Base-by-base conservation (phyloP, 2,888 invertebrate species). In the Drosophila niveifrons region DNA sequence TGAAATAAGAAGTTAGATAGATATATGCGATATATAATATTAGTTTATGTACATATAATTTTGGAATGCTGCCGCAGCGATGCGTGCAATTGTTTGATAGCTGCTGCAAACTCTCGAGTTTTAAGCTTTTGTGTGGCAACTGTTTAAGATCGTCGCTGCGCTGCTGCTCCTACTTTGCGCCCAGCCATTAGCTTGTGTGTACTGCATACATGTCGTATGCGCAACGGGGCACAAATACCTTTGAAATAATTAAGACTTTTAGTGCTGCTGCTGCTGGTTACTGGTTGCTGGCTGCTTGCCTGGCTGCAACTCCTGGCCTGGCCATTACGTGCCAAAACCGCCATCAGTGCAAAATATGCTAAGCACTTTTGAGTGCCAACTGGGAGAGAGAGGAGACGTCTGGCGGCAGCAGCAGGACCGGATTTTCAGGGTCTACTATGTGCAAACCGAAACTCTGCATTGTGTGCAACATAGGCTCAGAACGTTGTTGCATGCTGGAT, bases 211-310 rank as follows among this genome's bases (percentile, higher is more conserved):
- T 29, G 56, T 47, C 63, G 58, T 71, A 66, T 75, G 71, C 70
- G 61, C 75, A 77, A 57, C 31, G 56, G 51, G 51, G 31, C 66
- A 39, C 65, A 76, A 69, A 76, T 79, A 78, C 80, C 78, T 80
- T 76, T 66, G 70, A 77, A 82, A 82, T 86, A 83, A 86, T 86
- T 86, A 82, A 83, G 86, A 82, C 80, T 86, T 82, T 75, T 66
- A 66, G 80, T 75, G 72, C 61, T 36, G 46, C 47, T 31, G 58
- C 18, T 18, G 50, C 51, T 18, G 4, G 48, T 10, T 44, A 44
- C 57, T 47, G 43, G 18, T 53, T 57, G 65, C 63, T 68, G 67
- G 18, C 66, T 66, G 75, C 18, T 23, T 23, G 23, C 23, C 39
- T 4, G 34, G 44, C 23, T 61, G 56, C 43, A 57, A 58, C 57